phyloP scores from a whole-genome alignment of 2,797 vertebrate species.

The Gallinago stenura region DNA sequence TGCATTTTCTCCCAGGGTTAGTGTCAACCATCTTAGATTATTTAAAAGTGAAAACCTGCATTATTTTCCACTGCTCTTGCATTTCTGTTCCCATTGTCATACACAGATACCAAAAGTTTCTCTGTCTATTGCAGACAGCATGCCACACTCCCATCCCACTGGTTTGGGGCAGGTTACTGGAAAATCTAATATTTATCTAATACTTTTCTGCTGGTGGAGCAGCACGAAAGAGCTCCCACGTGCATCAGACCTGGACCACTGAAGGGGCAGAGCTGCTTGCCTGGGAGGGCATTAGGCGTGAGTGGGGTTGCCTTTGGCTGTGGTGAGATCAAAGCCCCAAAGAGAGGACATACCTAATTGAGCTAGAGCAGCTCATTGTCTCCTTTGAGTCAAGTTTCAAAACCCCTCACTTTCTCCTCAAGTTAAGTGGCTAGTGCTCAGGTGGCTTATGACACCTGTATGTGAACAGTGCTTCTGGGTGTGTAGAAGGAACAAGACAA shows the following conservation, averaged over 20 bases:
- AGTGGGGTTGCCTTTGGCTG: background rate
- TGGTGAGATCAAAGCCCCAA: background rate
- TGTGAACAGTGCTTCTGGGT: fast-evolving
- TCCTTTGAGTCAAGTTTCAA: background rate
- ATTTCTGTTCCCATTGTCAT: background rate
- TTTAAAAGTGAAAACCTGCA: background rate
- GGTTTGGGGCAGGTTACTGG: background rate
- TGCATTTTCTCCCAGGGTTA: background rate
- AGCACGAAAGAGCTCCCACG: background rate
- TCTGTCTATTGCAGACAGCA: background rate
- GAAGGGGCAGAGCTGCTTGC: background rate
- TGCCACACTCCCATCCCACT: background rate
- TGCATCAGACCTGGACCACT: background rate
- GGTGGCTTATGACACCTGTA: background rate
- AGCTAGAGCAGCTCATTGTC: background rate
- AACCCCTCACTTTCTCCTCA: background rate
- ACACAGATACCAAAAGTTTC: background rate
- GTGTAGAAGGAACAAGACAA: background rate
- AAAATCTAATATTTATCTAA: background rate
- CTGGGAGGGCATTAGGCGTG: no score
- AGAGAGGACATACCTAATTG: background rate
- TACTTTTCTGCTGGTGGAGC: background rate
- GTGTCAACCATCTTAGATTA: background rate
- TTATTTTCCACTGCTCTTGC: background rate
- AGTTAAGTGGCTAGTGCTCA: background rate